Percentiles rank a stretch among this genome's conserved stretches.
These are phyloP conservation scores for Gallinago solitaria DNA, from an alignment of 2,797 vertebrate genomes.

Conservation along the genomic window DNA sequence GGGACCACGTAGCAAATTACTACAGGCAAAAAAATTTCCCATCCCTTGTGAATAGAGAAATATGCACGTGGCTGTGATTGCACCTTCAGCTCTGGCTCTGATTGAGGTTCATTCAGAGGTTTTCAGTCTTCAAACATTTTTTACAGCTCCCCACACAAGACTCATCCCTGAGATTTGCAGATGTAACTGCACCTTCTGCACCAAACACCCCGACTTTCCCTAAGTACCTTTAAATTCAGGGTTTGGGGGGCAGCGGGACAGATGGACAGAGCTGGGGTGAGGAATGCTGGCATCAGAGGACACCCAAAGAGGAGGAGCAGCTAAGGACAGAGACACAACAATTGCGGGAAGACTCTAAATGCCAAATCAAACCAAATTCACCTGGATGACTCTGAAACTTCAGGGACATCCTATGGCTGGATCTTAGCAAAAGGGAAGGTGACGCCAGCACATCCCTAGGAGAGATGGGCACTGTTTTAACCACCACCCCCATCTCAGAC, in stretches of 20 bases:
- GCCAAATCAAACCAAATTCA: background rate
- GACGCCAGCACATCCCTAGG: background rate
- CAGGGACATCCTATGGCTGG: background rate
- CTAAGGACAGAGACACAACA: fast-evolving
- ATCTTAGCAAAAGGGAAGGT: background rate
- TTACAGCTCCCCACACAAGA: background rate
- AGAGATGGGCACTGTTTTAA: background rate
- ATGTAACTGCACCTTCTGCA: background rate
- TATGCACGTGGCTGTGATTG: fast-evolving
- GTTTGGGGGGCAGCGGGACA: background rate
- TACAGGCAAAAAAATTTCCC: background rate
- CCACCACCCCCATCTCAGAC: background rate
- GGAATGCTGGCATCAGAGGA: background rate
- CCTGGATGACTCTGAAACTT: background rate
- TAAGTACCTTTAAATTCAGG: background rate
- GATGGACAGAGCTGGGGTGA: background rate
- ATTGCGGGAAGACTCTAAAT: background rate
- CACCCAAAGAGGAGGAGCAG: background rate
- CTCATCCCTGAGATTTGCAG: background rate
- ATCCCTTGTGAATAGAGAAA: background rate
- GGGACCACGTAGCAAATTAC: background rate
- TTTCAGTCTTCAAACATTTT: background rate
- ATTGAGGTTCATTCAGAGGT: background rate
- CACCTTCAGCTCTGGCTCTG: background rate
- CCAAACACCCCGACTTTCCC: background rate